These are phyloP conservation scores for Chymomyza caudatula DNA, from an alignment of 2,888 invertebrate species.

Conservation along the genomic window DNA sequence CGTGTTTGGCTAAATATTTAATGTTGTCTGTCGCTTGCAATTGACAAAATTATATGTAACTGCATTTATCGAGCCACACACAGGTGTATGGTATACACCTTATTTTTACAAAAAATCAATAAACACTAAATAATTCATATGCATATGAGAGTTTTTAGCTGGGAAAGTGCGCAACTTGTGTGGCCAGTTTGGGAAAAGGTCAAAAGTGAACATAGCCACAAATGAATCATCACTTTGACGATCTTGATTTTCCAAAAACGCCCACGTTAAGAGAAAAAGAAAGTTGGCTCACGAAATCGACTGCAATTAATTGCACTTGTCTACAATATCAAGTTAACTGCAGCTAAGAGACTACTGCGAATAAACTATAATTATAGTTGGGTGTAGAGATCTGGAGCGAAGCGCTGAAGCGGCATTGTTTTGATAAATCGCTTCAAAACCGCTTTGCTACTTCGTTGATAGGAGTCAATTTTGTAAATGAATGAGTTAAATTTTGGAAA, in stretches of 20 bases:
- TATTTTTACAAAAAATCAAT: conserved; percentile 45
- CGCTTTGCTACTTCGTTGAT: too few species aligned
- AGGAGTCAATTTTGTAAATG: neutral
- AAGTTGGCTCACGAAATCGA: neutral
- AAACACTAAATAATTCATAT: conserved; percentile 43
- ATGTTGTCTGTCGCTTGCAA: conserved; percentile 36
- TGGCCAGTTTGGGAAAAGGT: conserved; percentile 8
- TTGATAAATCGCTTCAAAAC: neutral
- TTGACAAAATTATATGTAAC: conserved; percentile 27
- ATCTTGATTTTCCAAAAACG: neutral
- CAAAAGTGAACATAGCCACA: neutral
- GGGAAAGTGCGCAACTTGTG: conserved; percentile 42
- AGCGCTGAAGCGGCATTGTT: neutral
- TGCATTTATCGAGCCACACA: conserved; percentile 38
- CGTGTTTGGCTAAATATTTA: conserved; percentile 45
- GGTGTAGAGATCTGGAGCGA: neutral
- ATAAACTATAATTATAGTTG: neutral
- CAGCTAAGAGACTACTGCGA: neutral
- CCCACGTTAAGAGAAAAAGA: neutral
- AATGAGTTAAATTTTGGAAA: too few species aligned
- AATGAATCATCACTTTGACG: neutral
- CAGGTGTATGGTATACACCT: conserved; percentile 23
- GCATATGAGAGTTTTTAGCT: conserved; percentile 20
- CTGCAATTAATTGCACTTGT: neutral
- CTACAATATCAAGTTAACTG: neutral